Conservation (phyloP, 2,888 invertebrate species). For the Tetranychus truncatus region DNA sequence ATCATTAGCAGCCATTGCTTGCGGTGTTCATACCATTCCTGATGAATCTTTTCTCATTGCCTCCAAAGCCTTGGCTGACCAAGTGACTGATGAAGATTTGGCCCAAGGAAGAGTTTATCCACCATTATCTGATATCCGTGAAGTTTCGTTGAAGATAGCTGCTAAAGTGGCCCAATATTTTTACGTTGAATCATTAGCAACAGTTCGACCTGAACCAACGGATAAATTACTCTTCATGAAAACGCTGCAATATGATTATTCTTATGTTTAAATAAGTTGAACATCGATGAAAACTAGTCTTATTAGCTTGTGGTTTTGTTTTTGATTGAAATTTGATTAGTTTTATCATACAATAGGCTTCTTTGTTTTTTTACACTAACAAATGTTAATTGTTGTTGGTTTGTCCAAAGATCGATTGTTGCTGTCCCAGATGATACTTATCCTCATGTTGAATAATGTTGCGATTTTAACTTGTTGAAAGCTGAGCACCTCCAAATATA, state of each 20-base stretch:
- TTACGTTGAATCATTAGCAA: conserved; percentile 44
- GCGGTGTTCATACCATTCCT: conserved; percentile 66
- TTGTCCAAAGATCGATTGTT: too few relatives aligned
- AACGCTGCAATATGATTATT: conserved; percentile 34
- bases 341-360: too few relatives aligned
- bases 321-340: too few relatives aligned
- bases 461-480: too few relatives aligned
- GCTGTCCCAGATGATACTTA: too few relatives aligned
- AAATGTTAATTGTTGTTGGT: too few relatives aligned
- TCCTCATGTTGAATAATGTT: too few relatives aligned
- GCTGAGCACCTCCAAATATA: too few relatives aligned
- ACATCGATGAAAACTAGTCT: too few relatives aligned
- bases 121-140: conserved; percentile 58
- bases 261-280: conserved; percentile 20
- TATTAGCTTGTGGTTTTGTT: too few relatives aligned
- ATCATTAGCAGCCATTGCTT: conserved; percentile 76
- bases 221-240: conserved; percentile 38
- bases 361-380: too few relatives aligned
- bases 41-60: conserved; percentile 85
- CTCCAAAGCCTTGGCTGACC: conserved; percentile 64
- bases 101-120: conserved; percentile 75
- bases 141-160: conserved; percentile 73
- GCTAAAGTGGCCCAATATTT: conserved; percentile 58
- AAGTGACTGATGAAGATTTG: conserved; percentile 62
- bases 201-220: conserved; percentile 39